Percentiles rank a stretch among this genome's conserved stretches.
These are phyloP conservation scores for Pyralis farinalis DNA, from an alignment of 2,888 invertebrate genomes.

Conservation along the genomic window DNA sequence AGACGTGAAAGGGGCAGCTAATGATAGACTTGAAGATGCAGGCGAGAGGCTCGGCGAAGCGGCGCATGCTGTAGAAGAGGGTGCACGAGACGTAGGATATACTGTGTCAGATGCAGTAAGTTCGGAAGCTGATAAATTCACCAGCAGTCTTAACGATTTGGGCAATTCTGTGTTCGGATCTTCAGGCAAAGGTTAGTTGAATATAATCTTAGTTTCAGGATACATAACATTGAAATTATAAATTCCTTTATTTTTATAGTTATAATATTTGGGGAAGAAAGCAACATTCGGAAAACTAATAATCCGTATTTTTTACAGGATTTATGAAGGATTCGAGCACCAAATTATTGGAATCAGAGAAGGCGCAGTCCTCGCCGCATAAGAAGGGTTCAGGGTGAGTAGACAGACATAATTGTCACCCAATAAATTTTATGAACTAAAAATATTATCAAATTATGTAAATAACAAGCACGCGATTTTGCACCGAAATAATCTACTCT, in stretches of 20 bases:
- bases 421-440: slow-evolving; percentile 1
- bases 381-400: slow-evolving; percentile 74
- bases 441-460: slow-evolving; percentile 29
- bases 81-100: slow-evolving; percentile 36
- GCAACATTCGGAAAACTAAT: too few species aligned
- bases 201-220: too few species aligned
- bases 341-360: slow-evolving; percentile 70
- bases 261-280: too few species aligned
- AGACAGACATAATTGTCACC: slow-evolving; percentile 1
- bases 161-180: slow-evolving; percentile 70
- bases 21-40: slow-evolving; percentile 44
- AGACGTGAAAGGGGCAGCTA: slow-evolving; percentile 52
- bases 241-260: too few species aligned
- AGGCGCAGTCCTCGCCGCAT: slow-evolving; percentile 64
- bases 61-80: slow-evolving; percentile 33
- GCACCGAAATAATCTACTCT: slow-evolving; percentile 48
- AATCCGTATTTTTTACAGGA: slow-evolving; percentile 37
- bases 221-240: too few species aligned
- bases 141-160: slow-evolving; percentile 67
- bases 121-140: slow-evolving; percentile 62
- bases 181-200: slow-evolving; percentile 63
- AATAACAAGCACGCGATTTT: slow-evolving; percentile 49
- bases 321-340: slow-evolving; percentile 72
- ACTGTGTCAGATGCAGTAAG: slow-evolving; percentile 40
- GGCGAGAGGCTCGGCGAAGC: slow-evolving; percentile 48